Conservation (phyloP, 2,113 vertebrate species). For the Ceyx cyanopectus region DNA sequence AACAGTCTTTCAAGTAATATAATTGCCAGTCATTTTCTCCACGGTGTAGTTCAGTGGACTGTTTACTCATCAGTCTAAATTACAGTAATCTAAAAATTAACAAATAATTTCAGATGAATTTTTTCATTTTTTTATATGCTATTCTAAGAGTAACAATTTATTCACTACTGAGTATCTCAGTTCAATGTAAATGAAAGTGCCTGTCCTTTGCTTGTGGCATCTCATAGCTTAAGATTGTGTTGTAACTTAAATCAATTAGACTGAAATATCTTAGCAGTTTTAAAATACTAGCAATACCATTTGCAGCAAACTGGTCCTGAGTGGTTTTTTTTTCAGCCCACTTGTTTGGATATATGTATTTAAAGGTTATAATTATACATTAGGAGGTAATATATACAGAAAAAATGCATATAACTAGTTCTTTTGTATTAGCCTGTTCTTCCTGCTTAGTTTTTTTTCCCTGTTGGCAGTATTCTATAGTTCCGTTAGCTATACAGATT, state of each 20-base stretch:
- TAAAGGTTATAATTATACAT: background rate
- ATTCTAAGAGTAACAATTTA: background rate
- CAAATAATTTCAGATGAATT: background rate
- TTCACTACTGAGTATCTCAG: background rate
- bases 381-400: background rate
- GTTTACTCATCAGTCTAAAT: constrained; percentile 22
- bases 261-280: background rate
- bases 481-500: background rate
- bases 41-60: background rate
- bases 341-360: background rate
- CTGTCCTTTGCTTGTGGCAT: constrained; percentile 6
- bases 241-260: constrained; percentile 2
- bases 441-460: background rate
- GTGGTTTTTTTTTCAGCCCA: background rate
- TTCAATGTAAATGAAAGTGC: background rate
- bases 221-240: background rate
- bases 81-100: constrained; percentile 1
- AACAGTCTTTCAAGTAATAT: constrained; percentile 8
- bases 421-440: constrained; percentile 1
- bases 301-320: background rate
- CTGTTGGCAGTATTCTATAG: background rate
- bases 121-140: background rate
- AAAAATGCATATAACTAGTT: background rate
- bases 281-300: background rate
- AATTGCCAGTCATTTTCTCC: constrained; percentile 25